phyloP scores from a whole-genome alignment of 2,113 vertebrate species.

The Brachypodius melanocephalos region DNA sequence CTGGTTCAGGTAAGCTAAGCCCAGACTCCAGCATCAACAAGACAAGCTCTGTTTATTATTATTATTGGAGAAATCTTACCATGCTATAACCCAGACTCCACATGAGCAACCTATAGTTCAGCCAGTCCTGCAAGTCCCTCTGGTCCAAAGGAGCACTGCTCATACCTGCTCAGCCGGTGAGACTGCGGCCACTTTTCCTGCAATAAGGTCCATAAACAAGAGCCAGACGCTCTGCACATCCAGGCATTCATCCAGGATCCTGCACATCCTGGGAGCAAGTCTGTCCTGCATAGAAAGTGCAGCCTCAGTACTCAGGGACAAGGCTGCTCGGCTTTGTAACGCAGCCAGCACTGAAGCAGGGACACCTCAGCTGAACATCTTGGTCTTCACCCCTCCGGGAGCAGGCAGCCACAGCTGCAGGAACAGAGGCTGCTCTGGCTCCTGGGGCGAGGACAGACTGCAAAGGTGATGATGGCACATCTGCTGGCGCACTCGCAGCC shows the following conservation, averaged over 20 bases:
- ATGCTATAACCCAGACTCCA: neutral
- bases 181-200: neutral
- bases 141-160: neutral
- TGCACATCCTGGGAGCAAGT: neutral
- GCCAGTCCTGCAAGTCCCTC: neutral
- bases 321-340: neutral
- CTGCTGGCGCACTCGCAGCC: accelerated
- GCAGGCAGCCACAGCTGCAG: neutral
- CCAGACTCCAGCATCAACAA: neutral
- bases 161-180: neutral
- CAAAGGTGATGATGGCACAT: constrained; percentile 18
- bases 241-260: neutral
- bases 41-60: neutral
- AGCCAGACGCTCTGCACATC: neutral
- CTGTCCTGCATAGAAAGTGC: neutral
- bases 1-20: neutral
- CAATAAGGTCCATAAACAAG: neutral
- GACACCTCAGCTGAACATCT: neutral
- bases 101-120: neutral
- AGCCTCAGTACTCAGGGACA: neutral
- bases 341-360: neutral
- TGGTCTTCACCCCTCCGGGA: neutral
- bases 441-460: neutral
- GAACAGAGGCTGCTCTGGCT: neutral
- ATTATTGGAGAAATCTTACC: neutral